phyloP scores from a whole-genome alignment of 1,140 invertebrate genomes.

The Ceratina calcarata region DNA sequence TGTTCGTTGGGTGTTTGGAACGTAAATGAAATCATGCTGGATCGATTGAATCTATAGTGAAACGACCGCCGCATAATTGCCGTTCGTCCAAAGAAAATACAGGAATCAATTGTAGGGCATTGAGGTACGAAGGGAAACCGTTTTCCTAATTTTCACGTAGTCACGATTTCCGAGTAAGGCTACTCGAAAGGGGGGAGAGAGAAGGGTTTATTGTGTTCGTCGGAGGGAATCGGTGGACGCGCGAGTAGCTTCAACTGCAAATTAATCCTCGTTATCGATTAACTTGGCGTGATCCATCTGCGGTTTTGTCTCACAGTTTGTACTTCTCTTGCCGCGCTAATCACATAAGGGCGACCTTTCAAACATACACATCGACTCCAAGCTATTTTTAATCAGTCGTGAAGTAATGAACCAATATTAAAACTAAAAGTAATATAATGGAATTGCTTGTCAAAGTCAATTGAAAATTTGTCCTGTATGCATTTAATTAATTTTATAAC shows the following conservation, averaged over 20 bases:
- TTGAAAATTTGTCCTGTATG: no score
- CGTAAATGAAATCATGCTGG: conserved; percentile 14
- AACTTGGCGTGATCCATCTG: conserved; percentile 30
- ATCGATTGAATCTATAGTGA: conserved; percentile 19
- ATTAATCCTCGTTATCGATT: conserved; percentile 49
- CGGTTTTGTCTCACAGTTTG: conserved; percentile 22
- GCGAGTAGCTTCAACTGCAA: background rate
- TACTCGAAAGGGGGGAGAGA: no score
- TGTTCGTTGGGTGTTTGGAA: background rate
- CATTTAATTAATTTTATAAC: no score
- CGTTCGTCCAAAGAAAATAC: conserved; percentile 23
- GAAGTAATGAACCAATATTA: no score
- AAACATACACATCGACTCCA: no score
- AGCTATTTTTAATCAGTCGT: no score
- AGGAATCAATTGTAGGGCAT: conserved; percentile 14
- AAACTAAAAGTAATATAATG: no score
- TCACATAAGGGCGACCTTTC: no score
- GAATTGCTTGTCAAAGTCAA: no score
- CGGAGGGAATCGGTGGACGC: background rate
- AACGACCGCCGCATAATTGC: conserved; percentile 12
- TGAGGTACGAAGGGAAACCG: background rate
- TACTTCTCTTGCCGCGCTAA: background rate
- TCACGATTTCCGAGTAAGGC: background rate
- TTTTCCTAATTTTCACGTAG: conserved; percentile 34
- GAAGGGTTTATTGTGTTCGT: conserved; percentile 7